Evolutionary conservation across 2,888 invertebrate species (phyloP).

Genomic region (Cylindroiulus punctatus): DNA sequence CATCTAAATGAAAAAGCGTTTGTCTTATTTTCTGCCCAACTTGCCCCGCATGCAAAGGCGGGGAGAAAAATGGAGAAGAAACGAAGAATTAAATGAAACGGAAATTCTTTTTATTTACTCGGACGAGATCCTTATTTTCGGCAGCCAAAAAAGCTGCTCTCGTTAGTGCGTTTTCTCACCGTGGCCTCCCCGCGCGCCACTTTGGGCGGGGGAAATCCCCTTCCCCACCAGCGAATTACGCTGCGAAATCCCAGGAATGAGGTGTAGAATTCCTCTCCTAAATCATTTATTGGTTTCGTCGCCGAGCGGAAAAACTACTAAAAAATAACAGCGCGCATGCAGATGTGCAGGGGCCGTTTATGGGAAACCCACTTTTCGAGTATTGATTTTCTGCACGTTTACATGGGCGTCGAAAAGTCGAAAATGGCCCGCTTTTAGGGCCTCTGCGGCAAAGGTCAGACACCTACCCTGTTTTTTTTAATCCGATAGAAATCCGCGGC

Average conservation of each 20-base stretch:
- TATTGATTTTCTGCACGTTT: neutral
- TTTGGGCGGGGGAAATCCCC: neutral
- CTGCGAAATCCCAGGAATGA: constrained; percentile 11
- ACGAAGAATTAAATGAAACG: constrained; percentile 7
- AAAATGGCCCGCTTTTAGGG: neutral
- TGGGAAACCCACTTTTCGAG: neutral
- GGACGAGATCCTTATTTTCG: neutral
- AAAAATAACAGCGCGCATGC: constrained; percentile 15
- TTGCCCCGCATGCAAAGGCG: neutral
- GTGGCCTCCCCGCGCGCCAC: neutral
- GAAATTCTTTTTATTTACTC: constrained; percentile 3
- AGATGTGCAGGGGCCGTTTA: neutral
- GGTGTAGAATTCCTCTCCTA: constrained; percentile 18
- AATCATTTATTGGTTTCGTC: constrained; percentile 11
- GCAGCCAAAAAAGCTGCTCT: neutral
- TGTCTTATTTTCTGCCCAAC: neutral
- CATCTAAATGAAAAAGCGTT: constrained; percentile 11
- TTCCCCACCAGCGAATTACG: neutral
- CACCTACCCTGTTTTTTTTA: neutral
- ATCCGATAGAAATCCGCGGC: no score
- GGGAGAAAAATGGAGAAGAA: neutral
- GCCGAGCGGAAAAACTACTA: neutral
- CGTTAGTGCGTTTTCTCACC: neutral
- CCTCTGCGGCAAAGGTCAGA: neutral
- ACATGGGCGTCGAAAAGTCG: no score